Base-by-base conservation (phyloP, 2,113 vertebrate genomes). In the Damaliscus lunatus region DNA sequence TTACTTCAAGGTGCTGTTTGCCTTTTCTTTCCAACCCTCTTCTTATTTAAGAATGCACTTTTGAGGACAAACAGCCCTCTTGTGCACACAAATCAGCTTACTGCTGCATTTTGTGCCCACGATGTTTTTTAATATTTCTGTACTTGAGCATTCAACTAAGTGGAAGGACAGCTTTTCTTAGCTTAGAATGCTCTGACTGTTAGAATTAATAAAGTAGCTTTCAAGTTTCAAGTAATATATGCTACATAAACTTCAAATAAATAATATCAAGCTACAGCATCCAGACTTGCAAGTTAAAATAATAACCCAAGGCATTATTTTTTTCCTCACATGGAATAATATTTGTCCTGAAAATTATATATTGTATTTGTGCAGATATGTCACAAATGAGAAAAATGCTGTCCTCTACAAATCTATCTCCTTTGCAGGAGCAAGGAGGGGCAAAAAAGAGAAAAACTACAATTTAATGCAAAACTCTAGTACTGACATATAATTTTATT, bases 31-130 rank as follows among this genome's bases (percentile, higher is more conserved):
- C 87, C 97, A 97, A 55, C 96, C 97, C 96, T 97, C 33, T 98
- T 89, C 90, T 99, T 99, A 99, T 98, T 98, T 99, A 98, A 98
- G 98, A 98, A 98, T 97, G 96, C 97, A 96, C 97, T 98, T 98
- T 97, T 97, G 97, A 98, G 98, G 95, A 97, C 98, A 98, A 98
- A 96, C 82, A 97, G 67, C 89, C 25, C 97, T 98, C 91, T 97
- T 78, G 59, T 92, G 89, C 90, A 96, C 98, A 99, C 98, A 98
- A 98, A 99, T 99, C 97, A 98, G 96, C 97, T 98, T 95, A 88
- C 92, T 88, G 64, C 96, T 97, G 53, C 95, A 96, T 97, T 98
- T 93, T 96, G 88, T 97, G 88, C 95, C 52, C 13, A 94, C 55
- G 98, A 78, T 95, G 64, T 97, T 97, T 98, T 98, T 98, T 95